phyloP scores from a whole-genome alignment of 30 jellyfish, hydroid and myxozoan genomes.

The Sanderia malayensis region DNA sequence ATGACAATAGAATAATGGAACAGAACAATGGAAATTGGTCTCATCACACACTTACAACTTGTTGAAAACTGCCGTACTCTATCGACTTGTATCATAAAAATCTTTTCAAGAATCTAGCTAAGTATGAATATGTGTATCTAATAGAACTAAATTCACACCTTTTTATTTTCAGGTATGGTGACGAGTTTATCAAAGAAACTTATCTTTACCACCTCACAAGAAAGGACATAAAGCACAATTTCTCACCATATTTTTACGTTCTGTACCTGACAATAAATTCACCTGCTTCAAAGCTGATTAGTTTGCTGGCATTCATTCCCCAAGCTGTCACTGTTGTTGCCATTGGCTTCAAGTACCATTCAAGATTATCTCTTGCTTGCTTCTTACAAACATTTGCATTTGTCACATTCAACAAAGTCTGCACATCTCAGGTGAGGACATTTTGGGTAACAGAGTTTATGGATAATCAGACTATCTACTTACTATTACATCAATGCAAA shows the following conservation, averaged over 20 bases:
- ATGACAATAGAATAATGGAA: no score
- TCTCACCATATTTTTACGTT: slow-evolving; percentile 85
- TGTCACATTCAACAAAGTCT: slow-evolving; percentile 95
- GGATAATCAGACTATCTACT: no score
- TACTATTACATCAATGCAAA: no score
- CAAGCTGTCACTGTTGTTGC: slow-evolving; percentile 60
- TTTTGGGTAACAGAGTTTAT: no score
- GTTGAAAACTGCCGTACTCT: no score
- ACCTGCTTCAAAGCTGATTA: slow-evolving; percentile 37
- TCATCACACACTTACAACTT: no score
- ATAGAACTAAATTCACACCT: no score
- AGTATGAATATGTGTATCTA: no score
- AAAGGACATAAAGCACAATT: slow-evolving; percentile 82
- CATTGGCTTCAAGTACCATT: slow-evolving; percentile 60
- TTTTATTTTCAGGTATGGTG: slow-evolving; percentile 57
- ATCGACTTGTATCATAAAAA: no score
- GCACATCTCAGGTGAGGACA: slow-evolving; percentile 98
- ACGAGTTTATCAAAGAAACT: slow-evolving; percentile 73
- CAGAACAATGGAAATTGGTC: no score
- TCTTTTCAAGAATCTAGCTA: no score
- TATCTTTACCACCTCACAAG: slow-evolving; percentile 78
- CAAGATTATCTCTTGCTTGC: slow-evolving; percentile 64
- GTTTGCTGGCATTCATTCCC: slow-evolving; percentile 80
- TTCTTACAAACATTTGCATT: slow-evolving; percentile 93
- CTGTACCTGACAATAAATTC: slow-evolving; percentile 36